Conservation (phyloP, 2,888 invertebrate genomes). For the Aphodius sticticus region DNA sequence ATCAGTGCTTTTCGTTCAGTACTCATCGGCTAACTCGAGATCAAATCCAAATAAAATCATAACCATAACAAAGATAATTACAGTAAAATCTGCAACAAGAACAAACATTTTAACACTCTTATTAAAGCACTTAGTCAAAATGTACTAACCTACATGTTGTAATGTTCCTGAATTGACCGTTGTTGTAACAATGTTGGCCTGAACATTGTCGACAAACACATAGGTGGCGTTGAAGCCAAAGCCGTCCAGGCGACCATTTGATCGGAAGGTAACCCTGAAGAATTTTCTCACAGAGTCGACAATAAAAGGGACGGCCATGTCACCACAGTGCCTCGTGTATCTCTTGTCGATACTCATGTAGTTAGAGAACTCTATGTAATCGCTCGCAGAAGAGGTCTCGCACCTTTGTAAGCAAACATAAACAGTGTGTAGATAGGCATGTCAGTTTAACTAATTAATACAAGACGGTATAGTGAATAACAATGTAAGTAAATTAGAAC, state of each 20-base stretch:
- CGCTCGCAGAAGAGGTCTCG: constrained; percentile 89
- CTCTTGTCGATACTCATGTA: constrained; percentile 90
- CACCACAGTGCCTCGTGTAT: constrained; percentile 89
- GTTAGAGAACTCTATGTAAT: constrained; percentile 97
- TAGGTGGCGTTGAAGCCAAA: constrained; percentile 94
- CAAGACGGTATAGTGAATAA: too few relatives aligned
- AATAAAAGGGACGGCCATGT: constrained; percentile 75
- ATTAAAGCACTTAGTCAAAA: not conserved
- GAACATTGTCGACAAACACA: constrained; percentile 80
- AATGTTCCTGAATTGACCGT: not conserved
- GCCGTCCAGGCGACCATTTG: constrained; percentile 92
- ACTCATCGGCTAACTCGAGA: not conserved
- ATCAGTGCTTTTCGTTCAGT: not conserved
- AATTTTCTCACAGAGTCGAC: constrained; percentile 90
- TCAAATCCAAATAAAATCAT: not conserved
- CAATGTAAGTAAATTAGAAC: too few relatives aligned
- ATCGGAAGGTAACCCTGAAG: constrained; percentile 93
- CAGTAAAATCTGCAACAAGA: not conserved
- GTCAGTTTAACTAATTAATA: too few relatives aligned
- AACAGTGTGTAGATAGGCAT: not conserved
- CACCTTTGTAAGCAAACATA: constrained; percentile 70
- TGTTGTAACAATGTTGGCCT: constrained; percentile 60
- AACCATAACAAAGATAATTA: not conserved
- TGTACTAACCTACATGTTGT: not conserved
- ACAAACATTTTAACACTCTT: not conserved